Conservation (phyloP, 1,140 invertebrate genomes). For the Rhopalosiphum padi region DNA sequence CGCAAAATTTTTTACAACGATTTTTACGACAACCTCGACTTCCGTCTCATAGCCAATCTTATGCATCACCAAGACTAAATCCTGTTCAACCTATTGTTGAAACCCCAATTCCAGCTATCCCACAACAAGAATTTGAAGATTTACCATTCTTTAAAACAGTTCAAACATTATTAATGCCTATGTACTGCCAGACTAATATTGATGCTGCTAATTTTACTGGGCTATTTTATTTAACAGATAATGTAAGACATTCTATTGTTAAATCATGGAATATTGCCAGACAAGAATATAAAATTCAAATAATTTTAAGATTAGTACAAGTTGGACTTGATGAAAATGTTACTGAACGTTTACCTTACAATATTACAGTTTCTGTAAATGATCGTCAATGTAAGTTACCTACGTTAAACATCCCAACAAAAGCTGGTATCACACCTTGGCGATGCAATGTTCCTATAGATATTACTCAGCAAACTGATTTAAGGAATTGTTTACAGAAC, state of each 20-base stretch:
- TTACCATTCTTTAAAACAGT: constrained; percentile 37
- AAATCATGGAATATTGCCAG: constrained; percentile 47
- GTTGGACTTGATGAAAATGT: constrained; percentile 34
- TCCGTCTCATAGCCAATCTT: neutral
- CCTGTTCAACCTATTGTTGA: neutral
- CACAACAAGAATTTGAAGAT: constrained; percentile 4
- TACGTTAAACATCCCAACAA: constrained; percentile 49
- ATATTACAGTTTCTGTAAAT: constrained; percentile 44
- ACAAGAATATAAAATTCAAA: constrained; percentile 55
- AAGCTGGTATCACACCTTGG: constrained; percentile 44
- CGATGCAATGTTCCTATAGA: constrained; percentile 51
- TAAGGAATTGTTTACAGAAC: constrained; percentile 47
- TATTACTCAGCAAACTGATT: constrained; percentile 41
- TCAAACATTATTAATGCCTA: constrained; percentile 24
- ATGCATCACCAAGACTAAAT: neutral
- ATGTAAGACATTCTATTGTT: constrained; percentile 31
- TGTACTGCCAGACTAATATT: constrained; percentile 12
- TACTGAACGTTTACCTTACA: constrained; percentile 41
- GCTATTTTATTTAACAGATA: constrained; percentile 34
- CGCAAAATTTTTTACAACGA: neutral
- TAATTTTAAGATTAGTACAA: constrained; percentile 40
- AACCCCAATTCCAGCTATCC: neutral
- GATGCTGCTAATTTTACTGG: constrained; percentile 29
- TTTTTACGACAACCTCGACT: neutral
- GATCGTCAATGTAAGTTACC: constrained; percentile 39